phyloP scores from a whole-genome alignment of 2,888 invertebrate species.

The Ichneumon xanthorius region DNA sequence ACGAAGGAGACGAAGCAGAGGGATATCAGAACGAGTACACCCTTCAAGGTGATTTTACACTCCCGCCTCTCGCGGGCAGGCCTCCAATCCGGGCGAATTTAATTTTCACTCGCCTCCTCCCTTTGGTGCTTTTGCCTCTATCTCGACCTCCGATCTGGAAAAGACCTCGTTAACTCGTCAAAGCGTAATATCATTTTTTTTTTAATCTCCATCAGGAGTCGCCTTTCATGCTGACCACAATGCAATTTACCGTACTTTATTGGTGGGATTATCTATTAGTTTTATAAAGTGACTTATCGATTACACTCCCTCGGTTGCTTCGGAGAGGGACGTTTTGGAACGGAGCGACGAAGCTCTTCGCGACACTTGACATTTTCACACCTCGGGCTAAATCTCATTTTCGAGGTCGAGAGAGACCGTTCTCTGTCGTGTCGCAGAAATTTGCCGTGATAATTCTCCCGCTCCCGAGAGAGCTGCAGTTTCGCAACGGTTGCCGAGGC shows the following conservation, averaged over 20 bases:
- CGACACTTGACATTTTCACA: slow-evolving; percentile 60
- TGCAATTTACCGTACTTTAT: neutral
- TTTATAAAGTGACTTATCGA: slow-evolving; percentile 20
- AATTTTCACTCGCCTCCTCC: slow-evolving; percentile 15
- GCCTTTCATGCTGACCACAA: slow-evolving; percentile 1
- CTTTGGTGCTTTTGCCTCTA: neutral
- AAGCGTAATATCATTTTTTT: slow-evolving; percentile 26
- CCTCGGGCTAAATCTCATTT: slow-evolving; percentile 13
- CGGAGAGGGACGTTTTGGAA: neutral
- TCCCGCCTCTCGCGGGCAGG: neutral
- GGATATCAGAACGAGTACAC: slow-evolving; percentile 73
- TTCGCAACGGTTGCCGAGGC: slow-evolving; percentile 3
- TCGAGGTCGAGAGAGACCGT: slow-evolving; percentile 48
- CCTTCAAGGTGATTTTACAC: slow-evolving; percentile 72
- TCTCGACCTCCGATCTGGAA: slow-evolving; percentile 1
- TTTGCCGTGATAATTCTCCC: slow-evolving; percentile 46
- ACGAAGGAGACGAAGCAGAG: slow-evolving; percentile 72
- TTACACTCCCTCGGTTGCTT: neutral
- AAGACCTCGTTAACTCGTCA: slow-evolving; percentile 8
- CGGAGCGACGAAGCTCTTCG: neutral
- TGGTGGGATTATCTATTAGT: neutral
- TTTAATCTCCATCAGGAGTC: neutral
- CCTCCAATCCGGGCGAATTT: slow-evolving; percentile 23
- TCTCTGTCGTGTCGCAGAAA: slow-evolving; percentile 17
- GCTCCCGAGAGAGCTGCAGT: slow-evolving; percentile 1